phyloP scores from a whole-genome alignment of 1,140 invertebrate species.

The Uloborus diversus region DNA sequence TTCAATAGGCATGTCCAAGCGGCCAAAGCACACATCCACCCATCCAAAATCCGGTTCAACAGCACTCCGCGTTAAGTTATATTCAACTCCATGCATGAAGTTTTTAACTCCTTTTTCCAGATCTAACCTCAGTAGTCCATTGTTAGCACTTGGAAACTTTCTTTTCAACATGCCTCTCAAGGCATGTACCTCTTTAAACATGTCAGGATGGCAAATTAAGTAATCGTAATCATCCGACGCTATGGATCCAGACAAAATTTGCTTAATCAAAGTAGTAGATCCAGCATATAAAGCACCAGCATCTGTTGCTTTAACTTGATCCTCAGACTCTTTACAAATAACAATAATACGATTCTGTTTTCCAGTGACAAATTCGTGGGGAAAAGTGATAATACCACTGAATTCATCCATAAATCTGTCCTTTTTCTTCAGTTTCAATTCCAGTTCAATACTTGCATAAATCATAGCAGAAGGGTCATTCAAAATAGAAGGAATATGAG shows the following conservation, averaged over 20 bases:
- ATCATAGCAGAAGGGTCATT: constrained; percentile 75
- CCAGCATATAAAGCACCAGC: constrained; percentile 57
- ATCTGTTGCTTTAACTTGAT: constrained; percentile 54
- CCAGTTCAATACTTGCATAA: constrained; percentile 74
- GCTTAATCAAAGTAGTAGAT: constrained; percentile 50
- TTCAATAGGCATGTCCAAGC: constrained; percentile 76
- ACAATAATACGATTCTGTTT: constrained; percentile 52
- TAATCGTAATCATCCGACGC: constrained; percentile 76
- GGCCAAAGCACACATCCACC: constrained; percentile 73
- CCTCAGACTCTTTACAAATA: constrained; percentile 53
- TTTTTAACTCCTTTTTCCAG: constrained; percentile 71
- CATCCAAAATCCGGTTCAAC: constrained; percentile 75
- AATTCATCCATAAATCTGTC: constrained; percentile 53
- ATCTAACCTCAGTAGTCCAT: constrained; percentile 74
- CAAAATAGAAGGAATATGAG: constrained; percentile 79
- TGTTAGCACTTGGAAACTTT: constrained; percentile 76
- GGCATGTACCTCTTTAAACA: constrained; percentile 77
- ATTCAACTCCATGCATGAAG: constrained; percentile 75
- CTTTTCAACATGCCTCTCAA: constrained; percentile 79
- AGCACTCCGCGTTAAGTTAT: constrained; percentile 73
- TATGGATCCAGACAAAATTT: constrained; percentile 73
- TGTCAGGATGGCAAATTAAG: constrained; percentile 78
- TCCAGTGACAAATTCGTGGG: constrained; percentile 48
- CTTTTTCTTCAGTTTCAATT: constrained; percentile 74
- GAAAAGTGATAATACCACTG: constrained; percentile 47